Percentiles rank a stretch among this genome's conserved stretches.
Conservation (phyloP, 2,888 invertebrate species). For the Leucoptera coffeella region DNA sequence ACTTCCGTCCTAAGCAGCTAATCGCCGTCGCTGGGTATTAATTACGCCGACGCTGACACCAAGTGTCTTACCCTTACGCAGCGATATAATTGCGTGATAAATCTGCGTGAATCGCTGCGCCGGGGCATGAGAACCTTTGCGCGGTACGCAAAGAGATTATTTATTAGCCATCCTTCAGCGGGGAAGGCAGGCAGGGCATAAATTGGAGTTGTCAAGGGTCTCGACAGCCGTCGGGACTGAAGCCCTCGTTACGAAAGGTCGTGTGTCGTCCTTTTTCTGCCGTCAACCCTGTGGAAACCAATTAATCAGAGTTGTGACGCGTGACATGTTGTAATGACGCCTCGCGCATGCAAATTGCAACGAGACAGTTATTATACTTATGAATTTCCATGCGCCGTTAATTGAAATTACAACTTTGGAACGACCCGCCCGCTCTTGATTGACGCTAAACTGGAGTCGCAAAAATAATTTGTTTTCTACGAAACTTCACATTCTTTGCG, state of each 20-base stretch:
- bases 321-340: conserved; percentile 31
- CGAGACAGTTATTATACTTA: conserved; percentile 1
- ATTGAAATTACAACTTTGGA: conserved; percentile 1
- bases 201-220: conserved; percentile 27
- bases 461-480: too few relatives aligned
- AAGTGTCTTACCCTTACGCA: not conserved
- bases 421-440: not conserved
- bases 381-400: conserved; percentile 1
- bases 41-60: not conserved
- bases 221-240: conserved; percentile 15
- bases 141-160: conserved; percentile 4
- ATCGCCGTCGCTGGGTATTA: not conserved
- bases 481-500: too few relatives aligned
- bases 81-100: too few relatives aligned
- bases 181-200: conserved; percentile 21
- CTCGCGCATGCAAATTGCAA: conserved; percentile 13
- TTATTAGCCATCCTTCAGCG: conserved; percentile 19
- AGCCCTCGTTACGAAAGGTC: conserved; percentile 44
- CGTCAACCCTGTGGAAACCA: conserved; percentile 21
- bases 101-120: too few relatives aligned
- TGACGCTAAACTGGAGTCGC: too few relatives aligned
- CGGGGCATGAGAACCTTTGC: too few relatives aligned
- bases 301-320: conserved; percentile 45
- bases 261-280: conserved; percentile 16
- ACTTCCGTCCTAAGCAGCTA: too few relatives aligned